Evolutionary conservation across 1,140 invertebrate genomes (phyloP), one percentile per base, ranked within the genome.

Genomic region (Meloidogyne exigua): DNA sequence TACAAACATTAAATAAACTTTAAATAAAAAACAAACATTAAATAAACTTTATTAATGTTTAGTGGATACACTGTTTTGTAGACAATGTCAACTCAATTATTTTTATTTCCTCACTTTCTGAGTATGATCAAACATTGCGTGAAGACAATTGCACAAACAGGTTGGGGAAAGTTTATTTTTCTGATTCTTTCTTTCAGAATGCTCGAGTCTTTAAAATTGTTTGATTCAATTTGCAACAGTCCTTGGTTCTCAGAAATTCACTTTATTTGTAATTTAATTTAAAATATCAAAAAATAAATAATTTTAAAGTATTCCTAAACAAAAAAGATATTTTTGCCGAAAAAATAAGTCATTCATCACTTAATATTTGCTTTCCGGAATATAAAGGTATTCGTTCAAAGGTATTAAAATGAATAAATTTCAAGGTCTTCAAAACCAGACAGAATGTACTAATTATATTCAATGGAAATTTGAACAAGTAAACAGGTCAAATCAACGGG

Each of bases 401-500:
- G 2, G 0, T 23, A 64, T 21, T 72, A 13, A 36, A 49, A 57
- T 12, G 4, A n/a, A 71, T 9, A 39, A 7, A 7, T 72, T 49
- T 82, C 68, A 73, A 82, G 84, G 84, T 18, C 85, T 87, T 66
- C 85, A 87, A 72, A 88, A 85, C 72, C 85, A 87, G 65, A 86
- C 81, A 10, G 85, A 87, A 77, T 85, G 85, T 75, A 88, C 86
- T 18, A 87, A 87, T 71, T 87, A 87, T 68, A 87, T 87, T 72
- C 85, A 87, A 69, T 87, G 85, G 85, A 87, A 87, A 69, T 87
- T 87, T 70, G 85, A 87, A 67, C 85, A 87, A 68, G 69, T 88
- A 32, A 87, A 87, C 73, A 65, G 84, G 81, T 93, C 92, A 88
- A 92, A 92, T 88, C 91, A 92, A 86, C 94, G 95, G 89, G 93